Percentiles rank a stretch among this genome's conserved stretches.
Conservation (phyloP, 2,797 vertebrate species). For the Peromyscus melanophrys region DNA sequence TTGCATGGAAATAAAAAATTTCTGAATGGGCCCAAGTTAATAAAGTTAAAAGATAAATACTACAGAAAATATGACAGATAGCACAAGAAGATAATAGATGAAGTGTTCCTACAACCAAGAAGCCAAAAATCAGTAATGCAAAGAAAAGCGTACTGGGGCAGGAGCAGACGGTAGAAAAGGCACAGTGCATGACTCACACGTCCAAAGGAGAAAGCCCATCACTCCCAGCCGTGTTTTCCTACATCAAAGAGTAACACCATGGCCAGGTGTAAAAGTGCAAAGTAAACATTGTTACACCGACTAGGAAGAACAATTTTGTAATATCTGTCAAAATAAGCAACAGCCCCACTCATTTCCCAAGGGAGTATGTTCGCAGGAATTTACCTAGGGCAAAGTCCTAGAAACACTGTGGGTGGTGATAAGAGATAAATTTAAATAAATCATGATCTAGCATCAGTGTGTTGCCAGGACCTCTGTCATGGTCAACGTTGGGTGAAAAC, state of each 20-base stretch:
- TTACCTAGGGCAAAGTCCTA: conserved; percentile 29
- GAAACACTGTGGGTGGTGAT: background rate
- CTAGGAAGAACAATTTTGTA: background rate
- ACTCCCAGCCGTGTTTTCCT: background rate
- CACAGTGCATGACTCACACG: background rate
- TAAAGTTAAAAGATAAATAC: conserved; percentile 44
- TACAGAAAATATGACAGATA: background rate
- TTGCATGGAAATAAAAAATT: conserved; percentile 24
- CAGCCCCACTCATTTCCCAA: background rate
- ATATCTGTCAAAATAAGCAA: conserved; percentile 33
- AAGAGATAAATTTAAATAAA: background rate
- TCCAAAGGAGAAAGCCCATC: background rate
- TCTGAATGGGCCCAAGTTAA: background rate
- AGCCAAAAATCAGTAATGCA: background rate
- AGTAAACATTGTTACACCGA: background rate
- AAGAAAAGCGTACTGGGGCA: background rate
- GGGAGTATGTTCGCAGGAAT: background rate
- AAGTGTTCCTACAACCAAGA: background rate
- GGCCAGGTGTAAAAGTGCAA: background rate
- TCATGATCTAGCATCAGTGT: background rate
- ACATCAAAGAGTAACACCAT: background rate
- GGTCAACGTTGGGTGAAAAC: background rate
- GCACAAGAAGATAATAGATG: background rate
- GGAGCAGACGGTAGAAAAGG: background rate
- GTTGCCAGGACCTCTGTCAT: background rate